Conservation (phyloP, 1,140 invertebrate species). For the Drosophila carrolli region DNA sequence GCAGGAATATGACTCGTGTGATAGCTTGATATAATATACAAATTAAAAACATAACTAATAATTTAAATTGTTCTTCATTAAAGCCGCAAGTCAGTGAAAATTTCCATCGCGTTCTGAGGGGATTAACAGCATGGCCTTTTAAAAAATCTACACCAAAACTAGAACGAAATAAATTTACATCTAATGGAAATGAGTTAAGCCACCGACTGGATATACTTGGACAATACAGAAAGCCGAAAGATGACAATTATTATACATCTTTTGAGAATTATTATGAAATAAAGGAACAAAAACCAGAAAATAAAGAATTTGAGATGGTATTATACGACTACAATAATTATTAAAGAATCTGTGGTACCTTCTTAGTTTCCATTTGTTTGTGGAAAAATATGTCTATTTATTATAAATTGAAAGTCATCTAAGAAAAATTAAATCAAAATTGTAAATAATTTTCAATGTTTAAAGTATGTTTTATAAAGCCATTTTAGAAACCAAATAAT, state of each 20-base stretch:
- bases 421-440: not conserved
- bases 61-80: constrained; percentile 13
- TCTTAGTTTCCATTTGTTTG: not conserved
- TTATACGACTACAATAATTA: constrained; percentile 23
- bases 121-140: constrained; percentile 9
- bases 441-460: constrained; percentile 17
- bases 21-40: no score
- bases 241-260: constrained; percentile 1
- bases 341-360: constrained; percentile 6
- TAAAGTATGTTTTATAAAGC: not conserved
- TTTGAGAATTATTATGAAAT: constrained; percentile 5
- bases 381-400: not conserved
- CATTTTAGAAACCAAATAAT: not conserved
- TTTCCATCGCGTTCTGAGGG: constrained; percentile 46
- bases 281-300: constrained; percentile 7
- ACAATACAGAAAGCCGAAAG: constrained; percentile 2
- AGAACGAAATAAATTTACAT: constrained; percentile 2
- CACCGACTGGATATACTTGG: constrained; percentile 1
- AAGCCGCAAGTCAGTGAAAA: constrained; percentile 43
- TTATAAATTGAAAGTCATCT: not conserved
- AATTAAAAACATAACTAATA: not conserved
- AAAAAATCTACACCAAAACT: constrained; percentile 4
- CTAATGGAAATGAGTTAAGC: constrained; percentile 10
- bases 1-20: no score
- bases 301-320: constrained; percentile 15